Evolutionary conservation across 2,888 invertebrate genomes (phyloP).

Genomic region (Cerceris rybyensis): DNA sequence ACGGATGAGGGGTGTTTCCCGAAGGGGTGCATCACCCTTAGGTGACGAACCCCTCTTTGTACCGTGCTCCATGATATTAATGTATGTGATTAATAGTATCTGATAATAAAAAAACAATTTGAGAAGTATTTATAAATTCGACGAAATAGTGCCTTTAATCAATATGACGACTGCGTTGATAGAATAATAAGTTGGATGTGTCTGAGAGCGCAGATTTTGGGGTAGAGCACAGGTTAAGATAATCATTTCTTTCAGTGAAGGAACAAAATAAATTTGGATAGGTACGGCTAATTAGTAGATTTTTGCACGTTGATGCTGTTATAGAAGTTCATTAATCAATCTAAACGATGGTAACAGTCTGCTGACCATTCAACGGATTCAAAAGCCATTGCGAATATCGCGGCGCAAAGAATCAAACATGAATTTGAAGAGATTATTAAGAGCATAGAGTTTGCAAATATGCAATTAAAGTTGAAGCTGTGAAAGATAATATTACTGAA

Average conservation of each 20-base stretch:
- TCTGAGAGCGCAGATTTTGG: slow-evolving; percentile 65
- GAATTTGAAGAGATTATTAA: slow-evolving; percentile 99
- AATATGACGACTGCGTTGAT: slow-evolving; percentile 77
- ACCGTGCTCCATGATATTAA: too few species aligned
- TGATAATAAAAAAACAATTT: too few species aligned
- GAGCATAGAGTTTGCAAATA: slow-evolving; percentile 99
- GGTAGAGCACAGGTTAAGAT: slow-evolving; percentile 55
- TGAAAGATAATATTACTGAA: too few species aligned
- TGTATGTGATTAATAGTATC: too few species aligned
- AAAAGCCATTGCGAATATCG: slow-evolving; percentile 94
- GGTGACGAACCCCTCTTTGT: too few species aligned
- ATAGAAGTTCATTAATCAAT: slow-evolving; percentile 48
- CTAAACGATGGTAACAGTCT: slow-evolving; percentile 74
- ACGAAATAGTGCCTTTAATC: slow-evolving; percentile 48
- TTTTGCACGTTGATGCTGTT: slow-evolving; percentile 51
- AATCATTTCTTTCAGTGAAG: slow-evolving; percentile 51
- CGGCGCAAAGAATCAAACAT: slow-evolving; percentile 96
- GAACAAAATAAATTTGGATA: slow-evolving; percentile 39
- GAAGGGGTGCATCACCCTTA: too few species aligned
- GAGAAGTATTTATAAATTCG: too few species aligned
- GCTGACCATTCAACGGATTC: slow-evolving; percentile 66
- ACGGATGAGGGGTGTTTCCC: too few species aligned
- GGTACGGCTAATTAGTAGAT: slow-evolving; percentile 33
- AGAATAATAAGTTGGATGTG: slow-evolving; percentile 73
- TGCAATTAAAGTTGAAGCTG: too few species aligned